phyloP scores from a whole-genome alignment of 2,888 invertebrate genomes.

The Harpalus rubripes region DNA sequence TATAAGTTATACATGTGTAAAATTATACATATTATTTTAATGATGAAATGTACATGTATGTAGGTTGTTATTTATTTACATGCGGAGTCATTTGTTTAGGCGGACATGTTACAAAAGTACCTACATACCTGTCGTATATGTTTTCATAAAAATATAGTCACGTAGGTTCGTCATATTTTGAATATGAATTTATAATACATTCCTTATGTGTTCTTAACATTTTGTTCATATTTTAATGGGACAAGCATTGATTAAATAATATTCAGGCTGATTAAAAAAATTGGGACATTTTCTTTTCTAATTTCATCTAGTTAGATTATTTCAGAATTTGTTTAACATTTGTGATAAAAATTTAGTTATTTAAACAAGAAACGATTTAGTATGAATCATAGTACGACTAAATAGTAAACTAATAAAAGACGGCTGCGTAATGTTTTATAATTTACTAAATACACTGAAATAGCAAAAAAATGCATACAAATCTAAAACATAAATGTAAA shows the following conservation, averaged over 20 bases:
- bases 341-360: too few relatives aligned
- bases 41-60: conserved; percentile 22
- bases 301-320: too few relatives aligned
- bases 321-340: too few relatives aligned
- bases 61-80: conserved; percentile 36
- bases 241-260: not conserved
- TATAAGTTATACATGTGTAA: conserved; percentile 23
- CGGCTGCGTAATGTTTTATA: too few relatives aligned
- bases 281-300: too few relatives aligned
- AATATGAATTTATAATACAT: conserved; percentile 12
- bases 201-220: not conserved
- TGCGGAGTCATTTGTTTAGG: conserved; percentile 42
- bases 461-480: too few relatives aligned
- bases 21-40: conserved; percentile 14
- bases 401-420: too few relatives aligned
- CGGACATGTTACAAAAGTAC: conserved; percentile 42
- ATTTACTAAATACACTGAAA: too few relatives aligned
- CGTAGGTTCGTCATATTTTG: not conserved
- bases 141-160: conserved; percentile 20
- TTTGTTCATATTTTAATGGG: not conserved
- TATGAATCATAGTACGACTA: too few relatives aligned
- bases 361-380: too few relatives aligned
- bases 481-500: not conserved
- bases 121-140: conserved; percentile 32
- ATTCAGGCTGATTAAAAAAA: too few relatives aligned